Evolutionary conservation across 2,797 vertebrate genomes (phyloP).

Genomic region (Xenentodon cancila): DNA sequence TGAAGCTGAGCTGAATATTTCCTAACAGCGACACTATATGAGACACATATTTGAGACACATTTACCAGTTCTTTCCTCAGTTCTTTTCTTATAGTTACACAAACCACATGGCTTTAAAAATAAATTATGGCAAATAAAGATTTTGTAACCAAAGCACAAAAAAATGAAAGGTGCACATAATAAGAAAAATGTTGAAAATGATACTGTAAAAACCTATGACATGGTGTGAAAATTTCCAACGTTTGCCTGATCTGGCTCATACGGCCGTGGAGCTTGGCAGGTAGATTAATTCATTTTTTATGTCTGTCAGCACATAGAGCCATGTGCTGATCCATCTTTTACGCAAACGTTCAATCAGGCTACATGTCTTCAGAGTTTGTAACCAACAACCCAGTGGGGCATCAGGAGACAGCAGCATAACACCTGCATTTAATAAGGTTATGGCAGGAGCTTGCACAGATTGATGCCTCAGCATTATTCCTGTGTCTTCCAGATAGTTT

Average conservation of each 20-base stretch:
- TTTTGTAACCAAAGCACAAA: too few species aligned
- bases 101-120: too few species aligned
- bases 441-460: slow-evolving; percentile 9
- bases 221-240: too few species aligned
- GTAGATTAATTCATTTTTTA: slow-evolving; percentile 45
- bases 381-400: slow-evolving; percentile 17
- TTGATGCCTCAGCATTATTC: slow-evolving; percentile 24
- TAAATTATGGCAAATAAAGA: too few species aligned
- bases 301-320: slow-evolving; percentile 13
- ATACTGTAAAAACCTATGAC: too few species aligned
- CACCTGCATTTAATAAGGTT: slow-evolving; percentile 50
- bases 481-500: slow-evolving; percentile 33
- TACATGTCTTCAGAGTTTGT: slow-evolving; percentile 18
- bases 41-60: too few species aligned
- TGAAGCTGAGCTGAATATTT: too few species aligned
- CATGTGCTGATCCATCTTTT: slow-evolving; percentile 33
- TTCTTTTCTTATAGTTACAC: too few species aligned
- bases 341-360: slow-evolving; percentile 30
- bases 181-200: slow-evolving; percentile 17
- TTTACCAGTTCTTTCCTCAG: too few species aligned
- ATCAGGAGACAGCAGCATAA: slow-evolving; percentile 1
- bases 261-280: slow-evolving; percentile 13
- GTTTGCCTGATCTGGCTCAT: background rate
- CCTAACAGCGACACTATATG: too few species aligned
- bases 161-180: background rate